Evolutionary conservation across 2,888 invertebrate genomes (phyloP).

Genomic region (Sphaerolaimus hirsutus): DNA sequence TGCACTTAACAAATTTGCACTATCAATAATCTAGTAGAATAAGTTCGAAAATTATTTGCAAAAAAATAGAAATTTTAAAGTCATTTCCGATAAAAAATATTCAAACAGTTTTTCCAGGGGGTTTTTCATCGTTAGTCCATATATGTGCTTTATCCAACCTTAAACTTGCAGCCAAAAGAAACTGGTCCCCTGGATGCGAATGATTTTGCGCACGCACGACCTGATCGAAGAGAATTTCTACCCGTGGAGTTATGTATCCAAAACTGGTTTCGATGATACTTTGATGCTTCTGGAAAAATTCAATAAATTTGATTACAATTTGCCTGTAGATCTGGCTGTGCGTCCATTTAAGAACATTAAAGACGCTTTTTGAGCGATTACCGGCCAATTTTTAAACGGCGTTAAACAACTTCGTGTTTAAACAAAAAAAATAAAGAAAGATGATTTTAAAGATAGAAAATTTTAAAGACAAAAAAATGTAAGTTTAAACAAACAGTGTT

Average conservation of each 20-base stretch:
- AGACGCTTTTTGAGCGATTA: constrained; percentile 48
- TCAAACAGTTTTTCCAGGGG: no score
- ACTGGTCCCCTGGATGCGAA: constrained; percentile 71
- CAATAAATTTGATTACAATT: constrained; percentile 57
- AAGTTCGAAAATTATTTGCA: no score
- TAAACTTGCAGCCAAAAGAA: constrained; percentile 48
- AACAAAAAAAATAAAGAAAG: no score
- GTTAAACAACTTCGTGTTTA: no score
- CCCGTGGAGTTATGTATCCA: constrained; percentile 70
- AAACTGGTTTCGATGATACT: constrained; percentile 82
- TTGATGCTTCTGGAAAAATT: constrained; percentile 65
- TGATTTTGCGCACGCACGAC: constrained; percentile 54
- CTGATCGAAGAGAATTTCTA: constrained; percentile 33
- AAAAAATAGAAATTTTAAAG: no score
- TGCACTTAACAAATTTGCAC: no score
- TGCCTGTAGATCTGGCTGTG: constrained; percentile 84
- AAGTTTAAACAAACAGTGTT: no score
- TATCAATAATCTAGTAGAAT: no score
- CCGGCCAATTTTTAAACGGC: neutral
- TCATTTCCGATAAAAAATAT: no score
- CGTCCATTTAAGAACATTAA: constrained; percentile 89
- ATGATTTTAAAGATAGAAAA: no score
- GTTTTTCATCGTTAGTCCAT: no score
- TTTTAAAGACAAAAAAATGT: no score
- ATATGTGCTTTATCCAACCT: constrained; percentile 1